Evolutionary conservation across 1,140 invertebrate genomes (phyloP).

Genomic region (Diploscapter pachys): DNA sequence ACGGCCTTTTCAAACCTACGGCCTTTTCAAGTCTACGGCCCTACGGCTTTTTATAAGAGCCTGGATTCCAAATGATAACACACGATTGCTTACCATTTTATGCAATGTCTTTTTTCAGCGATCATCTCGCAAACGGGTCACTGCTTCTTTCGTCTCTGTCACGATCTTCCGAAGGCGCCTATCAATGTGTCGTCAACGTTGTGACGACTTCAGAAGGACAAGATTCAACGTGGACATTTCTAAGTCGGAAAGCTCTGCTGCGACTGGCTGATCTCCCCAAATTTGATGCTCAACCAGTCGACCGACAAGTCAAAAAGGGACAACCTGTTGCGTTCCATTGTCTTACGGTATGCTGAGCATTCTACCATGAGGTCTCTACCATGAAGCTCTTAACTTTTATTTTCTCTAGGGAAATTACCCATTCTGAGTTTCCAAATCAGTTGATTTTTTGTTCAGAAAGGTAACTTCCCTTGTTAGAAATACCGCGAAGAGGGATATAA

Average conservation of each 20-base stretch:
- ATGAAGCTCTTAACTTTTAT: no score
- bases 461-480: no score
- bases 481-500: no score
- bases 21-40: no score
- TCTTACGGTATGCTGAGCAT: conserved; percentile 11
- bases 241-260: conserved; percentile 33
- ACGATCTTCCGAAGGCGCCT: conserved; percentile 23
- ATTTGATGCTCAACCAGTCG: conserved; percentile 28
- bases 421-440: conserved; percentile 11
- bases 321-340: conserved; percentile 35
- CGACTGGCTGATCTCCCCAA: conserved; percentile 21
- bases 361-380: no score
- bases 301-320: conserved; percentile 22
- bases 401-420: not conserved
- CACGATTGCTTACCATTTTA: conserved; percentile 5
- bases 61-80: no score
- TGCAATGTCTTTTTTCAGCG: conserved; percentile 36
- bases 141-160: no score
- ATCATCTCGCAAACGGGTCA: conserved; percentile 15
- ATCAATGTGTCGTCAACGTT: conserved; percentile 42
- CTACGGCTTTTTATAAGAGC: no score
- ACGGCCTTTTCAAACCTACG: no score
- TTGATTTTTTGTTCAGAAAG: not conserved
- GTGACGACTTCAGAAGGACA: conserved; percentile 6
- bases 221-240: conserved; percentile 38